A percentile compares a stretch with the other conserved stretches of the same genome.
These are phyloP conservation scores for Fukomys damarensis DNA, from an alignment of 2,113 vertebrate genomes.

Conservation along the genomic window DNA sequence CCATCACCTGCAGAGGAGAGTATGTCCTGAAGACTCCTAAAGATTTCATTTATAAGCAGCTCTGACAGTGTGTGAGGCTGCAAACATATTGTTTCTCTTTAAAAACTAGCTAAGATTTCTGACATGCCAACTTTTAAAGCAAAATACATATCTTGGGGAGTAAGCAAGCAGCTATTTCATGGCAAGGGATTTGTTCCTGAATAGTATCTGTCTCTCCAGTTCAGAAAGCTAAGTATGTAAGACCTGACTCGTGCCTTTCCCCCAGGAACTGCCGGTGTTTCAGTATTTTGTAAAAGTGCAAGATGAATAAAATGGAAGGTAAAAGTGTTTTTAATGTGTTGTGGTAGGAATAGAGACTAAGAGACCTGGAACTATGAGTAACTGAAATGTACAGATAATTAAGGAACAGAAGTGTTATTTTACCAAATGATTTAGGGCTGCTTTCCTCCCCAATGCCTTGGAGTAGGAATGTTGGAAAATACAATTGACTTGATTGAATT, in stretches of 20 bases:
- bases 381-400: constrained; percentile 47
- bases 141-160: background rate
- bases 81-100: constrained; percentile 48
- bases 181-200: background rate
- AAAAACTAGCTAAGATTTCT: constrained; percentile 37
- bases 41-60: constrained; percentile 52
- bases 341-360: background rate
- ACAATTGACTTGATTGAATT: background rate
- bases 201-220: background rate
- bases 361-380: background rate
- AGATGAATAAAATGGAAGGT: constrained; percentile 22
- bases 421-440: background rate
- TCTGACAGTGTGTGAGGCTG: background rate
- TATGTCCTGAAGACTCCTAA: background rate
- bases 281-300: constrained; percentile 39
- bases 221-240: background rate
- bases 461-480: constrained; percentile 16
- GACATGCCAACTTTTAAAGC: constrained; percentile 21
- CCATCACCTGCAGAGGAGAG: background rate
- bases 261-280: background rate
- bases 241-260: background rate
- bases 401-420: constrained; percentile 31
- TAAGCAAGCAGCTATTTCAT: background rate
- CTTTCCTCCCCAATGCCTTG: background rate
- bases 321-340: background rate